Base-by-base conservation (phyloP, 2,888 invertebrate species). In the Caenorhabditis sulstoni region DNA sequence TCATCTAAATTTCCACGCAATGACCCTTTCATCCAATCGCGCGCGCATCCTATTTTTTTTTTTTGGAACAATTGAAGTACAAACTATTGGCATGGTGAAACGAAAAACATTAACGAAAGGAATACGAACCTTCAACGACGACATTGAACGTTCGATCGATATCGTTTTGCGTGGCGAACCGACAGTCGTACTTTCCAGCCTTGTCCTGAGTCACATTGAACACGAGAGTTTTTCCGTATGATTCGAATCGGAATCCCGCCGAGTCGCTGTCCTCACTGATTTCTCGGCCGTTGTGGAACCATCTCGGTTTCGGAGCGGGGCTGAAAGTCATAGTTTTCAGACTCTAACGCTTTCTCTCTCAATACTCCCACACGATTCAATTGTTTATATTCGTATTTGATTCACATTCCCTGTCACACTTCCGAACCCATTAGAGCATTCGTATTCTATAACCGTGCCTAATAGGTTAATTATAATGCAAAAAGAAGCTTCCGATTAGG, bases 181-280 rank as follows among this genome's bases (percentile, higher is more conserved):
- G 95, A 91, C 99, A 99, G 7, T 95, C 95, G 91, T 99, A 99
- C 8, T 93, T 92, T 77, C 97, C 98, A 90, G 94, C 94, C 91
- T 99, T 97, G 64, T 95, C 94, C 89, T 95, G 95, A 73, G 94
- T 94, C 0, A 95, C 95, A 86, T 95, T 94, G 89, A 94, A 94
- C 87, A 97, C 85, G n/a, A 89, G 82, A 12, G 89, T 89, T 74
- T 90, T 90, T 45, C 89, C 89, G 73, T 83, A 89, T 4, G 85
- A 71, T 65, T 89, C 89, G 76, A 89, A 89, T 62, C 84, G 79
- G 82, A 85, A 89, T 41, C 88, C 88, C 12, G 74, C 81, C 0
- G 58, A 50, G 47, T 79, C 70, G 52, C 83, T 86, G 66, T 88
- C 86, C 53, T 87, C 85, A 22, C 82, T 82, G 81, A 90, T 90